Evolutionary conservation across 2,113 vertebrate genomes (phyloP).

Genomic region (Grallaria varia): DNA sequence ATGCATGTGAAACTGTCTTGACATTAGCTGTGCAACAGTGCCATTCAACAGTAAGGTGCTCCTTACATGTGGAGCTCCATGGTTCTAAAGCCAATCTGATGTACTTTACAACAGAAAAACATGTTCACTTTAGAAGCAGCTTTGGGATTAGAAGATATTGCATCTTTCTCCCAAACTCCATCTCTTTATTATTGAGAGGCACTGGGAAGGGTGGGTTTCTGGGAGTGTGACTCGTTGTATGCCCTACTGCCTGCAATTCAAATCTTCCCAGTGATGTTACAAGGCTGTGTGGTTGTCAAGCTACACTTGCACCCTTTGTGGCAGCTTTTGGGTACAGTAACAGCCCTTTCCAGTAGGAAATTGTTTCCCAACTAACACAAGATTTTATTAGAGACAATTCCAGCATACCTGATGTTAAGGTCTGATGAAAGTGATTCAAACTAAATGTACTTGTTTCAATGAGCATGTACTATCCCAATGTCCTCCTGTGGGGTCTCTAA

Average conservation of each 20-base stretch:
- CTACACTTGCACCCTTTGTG: background rate
- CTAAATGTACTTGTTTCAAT: background rate
- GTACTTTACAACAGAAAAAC: background rate
- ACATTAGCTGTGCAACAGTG: background rate
- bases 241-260: background rate
- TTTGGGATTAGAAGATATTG: background rate
- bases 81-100: background rate
- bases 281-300: background rate
- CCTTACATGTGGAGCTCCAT: background rate
- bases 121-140: background rate
- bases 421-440: background rate
- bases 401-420: background rate
- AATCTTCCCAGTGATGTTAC: background rate
- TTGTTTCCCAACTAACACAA: background rate
- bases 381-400: background rate
- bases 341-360: background rate
- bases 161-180: background rate
- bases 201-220: background rate
- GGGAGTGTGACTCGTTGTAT: background rate
- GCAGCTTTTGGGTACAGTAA: background rate
- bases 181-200: background rate
- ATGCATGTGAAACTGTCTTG: background rate
- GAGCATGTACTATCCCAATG: background rate
- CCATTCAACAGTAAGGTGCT: background rate
- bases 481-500: background rate